Evolutionary conservation across 2,113 vertebrate species (phyloP), one percentile per base, ranked within the genome.

Genomic region (Lanius collurio): DNA sequence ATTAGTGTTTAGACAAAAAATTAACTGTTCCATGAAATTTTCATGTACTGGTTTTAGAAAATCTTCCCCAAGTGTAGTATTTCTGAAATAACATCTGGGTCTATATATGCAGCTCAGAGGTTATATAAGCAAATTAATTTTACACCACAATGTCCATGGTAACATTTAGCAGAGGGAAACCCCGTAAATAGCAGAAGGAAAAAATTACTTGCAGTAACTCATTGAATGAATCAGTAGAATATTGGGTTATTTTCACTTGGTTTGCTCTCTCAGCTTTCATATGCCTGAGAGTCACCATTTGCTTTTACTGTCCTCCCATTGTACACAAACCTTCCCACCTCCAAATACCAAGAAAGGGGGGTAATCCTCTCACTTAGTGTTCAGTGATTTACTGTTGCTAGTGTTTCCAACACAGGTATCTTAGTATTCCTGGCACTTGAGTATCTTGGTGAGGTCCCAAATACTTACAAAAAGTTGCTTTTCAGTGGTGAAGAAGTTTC

Each of bases 121-220:
- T 92, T 94, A 74, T 69, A 47, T 92, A 95, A 94, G 79, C 94
- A 94, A 95, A 96, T 93, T 31, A 57, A 16, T n/a, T 64, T 86
- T 59, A 86, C 55, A 74, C 68, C 27, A 70, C 86, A 47, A 71
- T 86, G 90, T 50, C 52, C 37, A 1, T 83, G 60, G 67, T 63
- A 94, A 47, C 68, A 70, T 92, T 80, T 88, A 92, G 60, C 87
- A 91, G 64, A 89, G 89, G 83, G 64, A 88, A 97, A 84, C 31
- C 86, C 87, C n/a, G 5, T 71, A 91, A 94, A 90, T 27, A 94
- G 76, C 13, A 81, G 52, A 87, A 80, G 68, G 26, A 37, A 83
- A 91, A 95, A 94, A 81, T 77, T 89, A 67, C 46, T 94, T 86
- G 83, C 64, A 67, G n/a, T 77, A 93, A 62, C 23, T 92, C 76